Base-by-base conservation (phyloP, 1,140 invertebrate species). In the Conus ventricosus region DNA sequence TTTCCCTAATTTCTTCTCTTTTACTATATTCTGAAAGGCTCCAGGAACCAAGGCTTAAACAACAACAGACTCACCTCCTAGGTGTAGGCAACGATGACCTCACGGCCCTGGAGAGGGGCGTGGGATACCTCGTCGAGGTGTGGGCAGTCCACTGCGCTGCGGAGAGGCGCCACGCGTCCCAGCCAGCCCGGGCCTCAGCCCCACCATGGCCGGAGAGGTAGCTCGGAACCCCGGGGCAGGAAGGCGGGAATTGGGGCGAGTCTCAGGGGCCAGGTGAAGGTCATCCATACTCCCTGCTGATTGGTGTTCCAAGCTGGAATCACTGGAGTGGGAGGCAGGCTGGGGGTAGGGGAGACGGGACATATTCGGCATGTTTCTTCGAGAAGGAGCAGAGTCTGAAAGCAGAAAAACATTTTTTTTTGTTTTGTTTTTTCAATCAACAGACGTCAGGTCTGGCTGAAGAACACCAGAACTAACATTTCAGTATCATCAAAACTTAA, bases 251-350 rank as follows among this genome's bases (percentile, higher is more conserved):
- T 85, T 88, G 54, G 87, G 90, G 55, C 91, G 89, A 10, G 88
- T 88, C 55, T 92, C 90, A 51, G 90, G 88, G 27, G 89, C 85
- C 5, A 89, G 87, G 60, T 92, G 89, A 75, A 88, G 89, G 25
- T 92, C 92, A 82, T 91, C 92, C 88, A 89, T 91, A 55, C 92
- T 90, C 6, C 75, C 85, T 13, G 89, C 91, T 57, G 91, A 92
- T 82, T 91, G 87, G 85, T 91, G 90, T 81, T 93, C 92, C 88
- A 93, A 85, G 85, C 91, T 91, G 55, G 92, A 91, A 80, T 93
- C 92, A 89, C 92, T 93, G 67, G 90, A 91, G 86, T 93, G 88
- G 8, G 89, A 82, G 51, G 89, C 88, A 27, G 89, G 84, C 20
- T 87, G 86, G 5, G 90, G 90, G 25, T 88, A 88, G 60, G 90